Evolutionary conservation across 2,888 invertebrate species (phyloP).

Genomic region (Alentia gelatinosa): DNA sequence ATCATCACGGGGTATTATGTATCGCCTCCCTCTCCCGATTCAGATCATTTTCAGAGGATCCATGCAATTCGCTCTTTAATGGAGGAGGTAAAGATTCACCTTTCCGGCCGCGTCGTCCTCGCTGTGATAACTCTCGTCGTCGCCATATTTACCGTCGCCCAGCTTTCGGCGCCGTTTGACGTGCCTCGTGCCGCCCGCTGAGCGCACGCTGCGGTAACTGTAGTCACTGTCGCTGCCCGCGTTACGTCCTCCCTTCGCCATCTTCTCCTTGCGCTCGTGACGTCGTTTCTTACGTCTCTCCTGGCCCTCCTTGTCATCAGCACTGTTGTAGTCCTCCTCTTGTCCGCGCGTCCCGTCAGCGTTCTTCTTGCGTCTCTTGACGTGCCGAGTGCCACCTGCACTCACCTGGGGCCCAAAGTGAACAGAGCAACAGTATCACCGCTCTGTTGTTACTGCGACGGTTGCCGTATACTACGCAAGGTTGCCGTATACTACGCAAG

Average conservation of each 20-base stretch:
- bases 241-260: constrained; percentile 68
- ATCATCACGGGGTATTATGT: too few relatives aligned
- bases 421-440: too few relatives aligned
- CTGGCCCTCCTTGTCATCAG: constrained; percentile 75
- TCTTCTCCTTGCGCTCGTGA: constrained; percentile 70
- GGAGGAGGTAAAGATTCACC: background rate
- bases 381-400: constrained; percentile 78
- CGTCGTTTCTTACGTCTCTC: constrained; percentile 74
- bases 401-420: too few relatives aligned
- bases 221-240: constrained; percentile 77
- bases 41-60: too few relatives aligned
- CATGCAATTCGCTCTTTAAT: too few relatives aligned
- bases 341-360: constrained; percentile 77
- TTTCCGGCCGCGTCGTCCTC: constrained; percentile 74
- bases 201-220: constrained; percentile 76
- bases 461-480: too few relatives aligned
- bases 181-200: constrained; percentile 78
- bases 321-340: constrained; percentile 78
- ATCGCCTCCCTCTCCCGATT: too few relatives aligned
- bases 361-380: constrained; percentile 72
- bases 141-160: constrained; percentile 77
- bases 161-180: constrained; percentile 73
- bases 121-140: constrained; percentile 77
- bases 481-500: too few relatives aligned
- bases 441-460: too few relatives aligned